These are phyloP conservation scores for Hoplodrina ambigua DNA, from an alignment of 2,888 invertebrate genomes.

Conservation along the genomic window DNA sequence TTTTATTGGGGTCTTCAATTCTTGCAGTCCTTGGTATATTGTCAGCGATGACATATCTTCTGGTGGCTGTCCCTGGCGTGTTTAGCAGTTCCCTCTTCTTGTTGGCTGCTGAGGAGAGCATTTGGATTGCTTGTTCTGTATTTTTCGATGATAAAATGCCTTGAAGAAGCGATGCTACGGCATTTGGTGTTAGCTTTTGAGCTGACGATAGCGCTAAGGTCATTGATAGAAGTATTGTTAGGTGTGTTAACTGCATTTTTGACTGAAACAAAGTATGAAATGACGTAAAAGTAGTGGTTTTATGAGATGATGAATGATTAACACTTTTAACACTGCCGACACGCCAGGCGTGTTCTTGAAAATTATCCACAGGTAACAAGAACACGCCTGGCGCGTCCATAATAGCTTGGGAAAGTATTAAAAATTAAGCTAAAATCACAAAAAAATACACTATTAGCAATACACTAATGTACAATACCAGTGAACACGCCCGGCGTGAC, in stretches of 20 bases:
- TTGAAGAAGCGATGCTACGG: slow-evolving; percentile 63
- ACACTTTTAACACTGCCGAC: no score
- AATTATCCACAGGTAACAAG: no score
- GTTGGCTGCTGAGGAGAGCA: slow-evolving; percentile 52
- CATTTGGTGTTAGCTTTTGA: slow-evolving; percentile 50
- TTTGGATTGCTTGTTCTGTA: slow-evolving; percentile 63
- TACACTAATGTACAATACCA: no score
- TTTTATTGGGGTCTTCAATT: slow-evolving; percentile 8
- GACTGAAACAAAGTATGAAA: slow-evolving; percentile 45
- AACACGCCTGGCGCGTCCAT: no score
- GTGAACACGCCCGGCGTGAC: no score
- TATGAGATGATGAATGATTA: no score
- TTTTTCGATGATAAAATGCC: slow-evolving; percentile 68
- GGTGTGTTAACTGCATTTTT: slow-evolving; percentile 40
- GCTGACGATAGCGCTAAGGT: slow-evolving; percentile 28
- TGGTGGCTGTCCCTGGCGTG: background rate
- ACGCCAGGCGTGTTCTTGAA: no score
- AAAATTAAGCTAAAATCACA: no score
- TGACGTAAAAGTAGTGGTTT: no score
- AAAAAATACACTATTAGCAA: no score
- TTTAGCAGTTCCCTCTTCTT: slow-evolving; percentile 1
- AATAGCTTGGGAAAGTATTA: no score
- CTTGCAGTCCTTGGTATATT: slow-evolving; percentile 24
- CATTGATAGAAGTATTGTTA: slow-evolving; percentile 35
- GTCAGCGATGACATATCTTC: slow-evolving; percentile 36